Evolutionary conservation across 2,888 invertebrate genomes (phyloP), one percentile per base, ranked within the genome.

Genomic region (Drosophila robusta): DNA sequence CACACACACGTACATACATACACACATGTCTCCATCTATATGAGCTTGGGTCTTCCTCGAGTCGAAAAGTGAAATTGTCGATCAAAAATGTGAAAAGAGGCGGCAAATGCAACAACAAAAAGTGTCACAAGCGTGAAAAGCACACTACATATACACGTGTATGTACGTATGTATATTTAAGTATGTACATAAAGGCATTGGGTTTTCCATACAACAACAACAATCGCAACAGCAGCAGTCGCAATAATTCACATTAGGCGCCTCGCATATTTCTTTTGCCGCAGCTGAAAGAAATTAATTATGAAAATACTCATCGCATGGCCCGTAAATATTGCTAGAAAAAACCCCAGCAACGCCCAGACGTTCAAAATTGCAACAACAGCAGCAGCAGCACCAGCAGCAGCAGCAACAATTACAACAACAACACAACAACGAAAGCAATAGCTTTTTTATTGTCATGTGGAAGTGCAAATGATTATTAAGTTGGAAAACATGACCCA

Each of bases 31-130:
- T 11, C 1, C 26, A 4, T 12, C 22, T 4, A 12, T 29, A 24
- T 32, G 42, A 14, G 29, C 34, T 54, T 41, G 61, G 22, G 54
- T 70, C 71, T 75, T 75, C 75, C 69, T 68, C 57, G 63, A 51
- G 52, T 47, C 57, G 70, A 85, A 84, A 84, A 85, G 83, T 84
- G 86, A 85, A 84, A 84, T 80, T 85, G 83, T 85, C 83, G 83
- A 84, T 84, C 80, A 81, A 79, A 77, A 55, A 74, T 72, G 75
- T 75, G 65, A 69, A 78, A 77, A 78, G 77, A 54, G 55, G 45
- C 61, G 66, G 47, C 62, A 68, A 61, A 72, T 29, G 61, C 61
- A 76, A 70, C 55, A 75, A 62, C 64, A 83, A 78, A 84, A 85
- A 85, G 72, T 82, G 83, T 83, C 83, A 82, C 81, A 83, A 57